Percentiles rank a stretch among this genome's conserved stretches.
Conservation (phyloP, 35 echinoderm and acorn worm species). For the Hemicentrotus pulcherrimus region DNA sequence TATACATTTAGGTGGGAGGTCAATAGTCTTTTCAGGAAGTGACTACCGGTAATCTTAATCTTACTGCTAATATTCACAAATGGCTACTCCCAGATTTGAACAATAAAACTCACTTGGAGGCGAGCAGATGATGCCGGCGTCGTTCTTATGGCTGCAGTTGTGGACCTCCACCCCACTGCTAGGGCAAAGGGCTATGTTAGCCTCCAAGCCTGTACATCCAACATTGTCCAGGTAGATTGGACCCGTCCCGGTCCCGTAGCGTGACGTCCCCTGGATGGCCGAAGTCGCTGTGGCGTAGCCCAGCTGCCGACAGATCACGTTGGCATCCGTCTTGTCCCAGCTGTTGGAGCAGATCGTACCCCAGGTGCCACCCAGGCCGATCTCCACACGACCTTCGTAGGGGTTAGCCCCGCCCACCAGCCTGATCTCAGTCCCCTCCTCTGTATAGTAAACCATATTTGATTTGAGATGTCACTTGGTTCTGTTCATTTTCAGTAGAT, state of each 20-base stretch:
- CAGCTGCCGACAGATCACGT: slow-evolving; percentile 76
- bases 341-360: slow-evolving; percentile 71
- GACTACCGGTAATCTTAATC: too few species aligned
- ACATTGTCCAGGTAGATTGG: slow-evolving; percentile 66
- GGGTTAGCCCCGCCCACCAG: neutral
- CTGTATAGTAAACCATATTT: neutral
- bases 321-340: slow-evolving; percentile 66
- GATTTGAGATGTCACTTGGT: neutral
- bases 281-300: slow-evolving; percentile 43
- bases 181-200: slow-evolving; percentile 48
- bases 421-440: neutral
- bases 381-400: slow-evolving; percentile 74
- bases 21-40: too few species aligned
- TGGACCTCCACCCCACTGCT: slow-evolving; percentile 55
- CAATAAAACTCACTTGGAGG: neutral
- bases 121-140: slow-evolving; percentile 62
- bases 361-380: slow-evolving; percentile 53
- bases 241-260: slow-evolving; percentile 60
- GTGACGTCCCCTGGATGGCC: neutral
- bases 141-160: slow-evolving; percentile 69
- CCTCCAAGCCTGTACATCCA: slow-evolving; percentile 61
- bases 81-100: neutral
- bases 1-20: too few species aligned
- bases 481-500: neutral
- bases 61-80: too few species aligned